These are phyloP conservation scores for Schizothorax lantsangensis DNA, from an alignment of 2,797 vertebrate species.

Conservation along the genomic window DNA sequence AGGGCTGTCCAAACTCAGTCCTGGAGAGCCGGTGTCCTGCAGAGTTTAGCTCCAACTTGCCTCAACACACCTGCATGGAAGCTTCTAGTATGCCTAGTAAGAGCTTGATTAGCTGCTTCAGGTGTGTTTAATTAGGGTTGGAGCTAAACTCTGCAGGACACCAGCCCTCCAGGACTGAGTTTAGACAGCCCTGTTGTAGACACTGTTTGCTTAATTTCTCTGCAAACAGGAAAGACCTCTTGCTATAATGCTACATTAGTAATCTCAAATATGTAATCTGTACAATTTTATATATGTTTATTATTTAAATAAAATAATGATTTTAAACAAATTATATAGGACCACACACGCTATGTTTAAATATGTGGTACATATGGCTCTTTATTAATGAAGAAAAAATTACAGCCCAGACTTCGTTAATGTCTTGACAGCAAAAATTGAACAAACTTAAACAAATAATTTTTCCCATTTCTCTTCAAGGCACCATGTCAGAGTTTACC, in stretches of 20 bases:
- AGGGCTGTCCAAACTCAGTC: too few species aligned
- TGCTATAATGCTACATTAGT: background rate
- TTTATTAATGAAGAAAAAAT: background rate
- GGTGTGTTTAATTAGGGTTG: too few species aligned
- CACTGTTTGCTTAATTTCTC: background rate
- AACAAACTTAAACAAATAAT: background rate
- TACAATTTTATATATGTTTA: background rate
- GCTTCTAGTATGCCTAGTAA: too few species aligned
- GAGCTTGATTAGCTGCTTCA: too few species aligned
- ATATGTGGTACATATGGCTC: background rate
- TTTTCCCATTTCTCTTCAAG: conserved; percentile 3
- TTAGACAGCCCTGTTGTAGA: too few species aligned
- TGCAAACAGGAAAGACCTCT: background rate
- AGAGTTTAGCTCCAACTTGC: too few species aligned
- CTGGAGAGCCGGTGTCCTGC: too few species aligned
- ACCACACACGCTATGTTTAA: background rate
- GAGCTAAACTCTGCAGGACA: too few species aligned
- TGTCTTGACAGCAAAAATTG: background rate
- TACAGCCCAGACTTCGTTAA: background rate
- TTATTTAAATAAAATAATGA: background rate
- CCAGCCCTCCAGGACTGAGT: too few species aligned
- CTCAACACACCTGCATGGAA: too few species aligned
- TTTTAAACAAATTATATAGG: background rate
- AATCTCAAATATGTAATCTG: background rate
- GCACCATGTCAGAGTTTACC: conserved; percentile 79